Conservation (phyloP, 2,797 vertebrate species). For the Hippocampus kuda region DNA sequence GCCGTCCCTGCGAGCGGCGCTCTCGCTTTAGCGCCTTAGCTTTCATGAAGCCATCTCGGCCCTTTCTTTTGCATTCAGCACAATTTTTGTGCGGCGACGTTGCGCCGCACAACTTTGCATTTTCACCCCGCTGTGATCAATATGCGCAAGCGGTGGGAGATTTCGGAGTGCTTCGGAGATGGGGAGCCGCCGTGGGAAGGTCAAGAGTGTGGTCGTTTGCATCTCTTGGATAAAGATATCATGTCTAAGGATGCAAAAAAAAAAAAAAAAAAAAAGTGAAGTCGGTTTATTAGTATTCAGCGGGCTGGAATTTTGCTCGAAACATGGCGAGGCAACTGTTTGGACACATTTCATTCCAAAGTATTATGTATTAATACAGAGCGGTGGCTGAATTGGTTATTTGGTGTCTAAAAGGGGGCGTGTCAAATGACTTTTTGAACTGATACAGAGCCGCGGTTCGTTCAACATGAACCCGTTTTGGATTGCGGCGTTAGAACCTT, state of each 20-base stretch:
- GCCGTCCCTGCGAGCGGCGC: neutral
- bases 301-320: neutral
- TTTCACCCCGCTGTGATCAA: slow-evolving; percentile 13
- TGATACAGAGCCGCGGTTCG: neutral
- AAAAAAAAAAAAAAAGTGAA: neutral
- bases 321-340: neutral
- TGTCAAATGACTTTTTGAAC: no score
- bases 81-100: neutral
- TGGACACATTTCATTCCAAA: neutral
- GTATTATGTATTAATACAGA: neutral
- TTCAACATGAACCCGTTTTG: no score
- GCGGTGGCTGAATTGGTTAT: no score
- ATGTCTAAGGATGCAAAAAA: neutral
- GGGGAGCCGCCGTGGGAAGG: neutral
- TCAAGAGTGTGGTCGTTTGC: neutral
- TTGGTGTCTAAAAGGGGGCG: no score
- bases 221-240: neutral
- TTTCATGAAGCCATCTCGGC: neutral
- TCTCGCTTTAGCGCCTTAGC: neutral
- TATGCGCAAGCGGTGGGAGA: neutral
- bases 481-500: no score
- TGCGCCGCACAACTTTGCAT: neutral
- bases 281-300: neutral
- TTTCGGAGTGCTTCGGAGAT: neutral
- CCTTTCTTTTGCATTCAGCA: slow-evolving; percentile 5